Evolutionary conservation across 2,888 invertebrate genomes (phyloP).

Genomic region (Drosophila pseudotakahashii): DNA sequence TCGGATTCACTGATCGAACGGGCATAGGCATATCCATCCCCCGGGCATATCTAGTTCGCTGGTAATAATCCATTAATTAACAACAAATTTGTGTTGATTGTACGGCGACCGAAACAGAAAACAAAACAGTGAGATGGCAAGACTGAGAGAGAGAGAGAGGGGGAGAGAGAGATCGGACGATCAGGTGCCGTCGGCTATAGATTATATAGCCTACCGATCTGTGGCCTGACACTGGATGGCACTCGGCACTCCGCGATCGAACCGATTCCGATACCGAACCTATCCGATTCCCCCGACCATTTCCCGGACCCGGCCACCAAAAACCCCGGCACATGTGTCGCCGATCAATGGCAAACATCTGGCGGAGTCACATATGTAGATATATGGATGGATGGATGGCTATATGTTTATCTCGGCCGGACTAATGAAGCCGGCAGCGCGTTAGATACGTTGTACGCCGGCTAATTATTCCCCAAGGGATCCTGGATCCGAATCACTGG

Average conservation of each 20-base stretch:
- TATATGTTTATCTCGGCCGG: constrained; percentile 13
- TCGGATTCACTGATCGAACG: background rate
- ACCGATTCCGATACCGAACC: background rate
- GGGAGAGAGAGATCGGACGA: background rate
- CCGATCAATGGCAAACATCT: constrained; percentile 49
- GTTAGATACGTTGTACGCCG: constrained; percentile 48
- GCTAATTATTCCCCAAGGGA: constrained; percentile 68
- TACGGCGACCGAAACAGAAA: constrained; percentile 25
- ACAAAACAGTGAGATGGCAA: constrained; percentile 3
- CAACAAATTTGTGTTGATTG: constrained; percentile 35
- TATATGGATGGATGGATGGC: background rate
- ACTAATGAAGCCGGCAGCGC: constrained; percentile 63
- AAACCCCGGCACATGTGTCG: constrained; percentile 33
- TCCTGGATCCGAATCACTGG: constrained; percentile 19
- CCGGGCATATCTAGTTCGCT: constrained; percentile 32
- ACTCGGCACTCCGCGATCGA: constrained; percentile 45
- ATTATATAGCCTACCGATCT: constrained; percentile 7
- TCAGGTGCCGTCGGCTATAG: constrained; percentile 27
- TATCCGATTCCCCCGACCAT: background rate
- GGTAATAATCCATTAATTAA: constrained; percentile 41
- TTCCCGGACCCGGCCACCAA: constrained; percentile 15
- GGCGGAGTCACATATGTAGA: constrained; percentile 6
- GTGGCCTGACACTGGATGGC: constrained; percentile 82
- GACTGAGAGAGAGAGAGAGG: background rate
- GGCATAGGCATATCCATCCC: constrained; percentile 15